phyloP scores from a whole-genome alignment of 2,888 invertebrate genomes.

The Autographa pulchrina region DNA sequence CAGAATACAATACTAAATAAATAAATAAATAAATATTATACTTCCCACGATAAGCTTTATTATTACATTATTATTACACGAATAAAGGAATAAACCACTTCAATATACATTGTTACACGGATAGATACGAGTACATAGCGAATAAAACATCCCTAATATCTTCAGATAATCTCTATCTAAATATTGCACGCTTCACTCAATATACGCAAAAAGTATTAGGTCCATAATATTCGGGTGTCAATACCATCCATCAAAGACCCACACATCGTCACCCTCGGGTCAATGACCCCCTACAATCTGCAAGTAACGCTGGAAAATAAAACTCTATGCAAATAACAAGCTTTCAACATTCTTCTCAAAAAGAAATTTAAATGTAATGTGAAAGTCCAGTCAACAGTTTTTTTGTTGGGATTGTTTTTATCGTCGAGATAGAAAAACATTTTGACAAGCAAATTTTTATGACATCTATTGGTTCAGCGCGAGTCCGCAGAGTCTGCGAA shows the following conservation, averaged over 20 bases:
- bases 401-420: slow-evolving; percentile 37
- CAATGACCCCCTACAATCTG: slow-evolving; percentile 30
- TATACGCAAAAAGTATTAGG: slow-evolving; percentile 46
- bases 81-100: no score
- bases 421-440: slow-evolving; percentile 25
- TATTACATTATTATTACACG: no score
- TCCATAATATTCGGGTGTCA: slow-evolving; percentile 27
- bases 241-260: slow-evolving; percentile 46
- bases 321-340: slow-evolving; percentile 41
- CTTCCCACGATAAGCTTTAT: no score
- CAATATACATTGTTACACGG: no score
- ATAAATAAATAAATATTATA: no score
- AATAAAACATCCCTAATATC: not conserved
- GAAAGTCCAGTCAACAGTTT: slow-evolving; percentile 40
- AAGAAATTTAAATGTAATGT: slow-evolving; percentile 45
- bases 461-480: slow-evolving; percentile 17
- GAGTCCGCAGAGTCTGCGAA: slow-evolving; percentile 12
- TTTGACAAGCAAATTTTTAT: slow-evolving; percentile 15
- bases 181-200: slow-evolving; percentile 23
- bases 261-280: slow-evolving; percentile 37
- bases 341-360: slow-evolving; percentile 33
- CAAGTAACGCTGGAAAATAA: slow-evolving; percentile 31
- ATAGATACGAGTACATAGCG: not conserved
- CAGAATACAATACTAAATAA: no score
- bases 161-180: slow-evolving; percentile 15